Evolutionary conservation across 2,113 vertebrate genomes (phyloP), one percentile per base, ranked within the genome.

Genomic region (Zeus faber): DNA sequence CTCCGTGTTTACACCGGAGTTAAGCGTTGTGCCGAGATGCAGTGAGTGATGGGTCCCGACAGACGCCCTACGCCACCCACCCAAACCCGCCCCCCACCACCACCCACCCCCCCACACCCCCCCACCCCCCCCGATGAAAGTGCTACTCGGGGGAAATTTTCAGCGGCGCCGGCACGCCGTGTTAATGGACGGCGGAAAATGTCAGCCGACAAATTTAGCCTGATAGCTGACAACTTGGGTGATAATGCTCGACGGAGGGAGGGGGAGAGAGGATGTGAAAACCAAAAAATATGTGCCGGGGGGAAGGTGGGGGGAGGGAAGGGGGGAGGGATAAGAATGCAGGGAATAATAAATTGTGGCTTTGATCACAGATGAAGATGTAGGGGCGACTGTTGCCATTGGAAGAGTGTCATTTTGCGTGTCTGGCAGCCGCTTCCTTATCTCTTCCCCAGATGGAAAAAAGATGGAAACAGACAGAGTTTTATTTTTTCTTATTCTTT

Each of bases 81-180:
- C n/a, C n/a, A n/a, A n/a, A n/a, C n/a, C n/a, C n/a, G n/a, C n/a
- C n/a, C n/a, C n/a, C n/a, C n/a, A n/a, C n/a, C n/a, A n/a, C n/a
- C n/a, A n/a, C n/a, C n/a, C n/a, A n/a, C n/a, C n/a, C n/a, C n/a
- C n/a, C n/a, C n/a, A n/a, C n/a, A n/a, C n/a, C n/a, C n/a, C n/a
- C n/a, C n/a, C n/a, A n/a, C n/a, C n/a, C n/a, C n/a, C n/a, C n/a
- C n/a, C 62, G 63, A 75, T 86, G 67, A 62, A 85, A 84, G 71
- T 55, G 48, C 75, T 83, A 73, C 61, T 85, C 56, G 53, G 67
- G 71, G 62, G 76, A 87, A 74, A 70, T 80, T 74, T 82, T 54
- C 58, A 64, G 25, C 17, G n/a, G n/a, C n/a, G n/a, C 27, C 47
- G 48, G 14, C 47, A 10, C 23, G 8, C 69, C 5, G 2, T 8